A percentile compares a stretch with the other conserved stretches of the same genome.
Conservation (phyloP, 2,113 vertebrate genomes). For the Caracal caracal region DNA sequence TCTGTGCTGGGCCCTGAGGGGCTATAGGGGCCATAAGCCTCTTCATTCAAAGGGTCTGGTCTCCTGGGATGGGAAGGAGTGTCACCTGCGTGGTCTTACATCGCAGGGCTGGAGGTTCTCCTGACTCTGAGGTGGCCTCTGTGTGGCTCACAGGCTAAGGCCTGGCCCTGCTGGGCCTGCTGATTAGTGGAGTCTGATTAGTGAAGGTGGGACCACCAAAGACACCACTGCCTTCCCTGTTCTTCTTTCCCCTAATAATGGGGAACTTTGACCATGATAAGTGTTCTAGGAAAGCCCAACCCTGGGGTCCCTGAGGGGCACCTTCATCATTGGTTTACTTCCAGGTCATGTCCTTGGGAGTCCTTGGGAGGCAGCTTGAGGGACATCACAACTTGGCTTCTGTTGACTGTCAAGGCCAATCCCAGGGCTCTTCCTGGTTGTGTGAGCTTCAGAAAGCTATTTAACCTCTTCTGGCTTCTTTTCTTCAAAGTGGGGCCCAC, state of each 20-base stretch:
- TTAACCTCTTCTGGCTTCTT: neutral
- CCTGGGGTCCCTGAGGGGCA: neutral
- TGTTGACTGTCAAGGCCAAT: neutral
- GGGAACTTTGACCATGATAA: fast-evolving
- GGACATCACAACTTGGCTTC: neutral
- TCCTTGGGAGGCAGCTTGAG: fast-evolving
- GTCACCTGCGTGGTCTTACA: neutral
- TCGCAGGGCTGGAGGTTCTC: neutral
- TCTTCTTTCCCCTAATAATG: neutral
- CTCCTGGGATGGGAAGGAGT: neutral
- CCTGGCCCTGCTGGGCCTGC: neutral
- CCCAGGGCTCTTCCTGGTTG: neutral
- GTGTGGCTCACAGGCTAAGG: neutral
- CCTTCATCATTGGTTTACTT: too few species aligned
- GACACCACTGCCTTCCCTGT: neutral
- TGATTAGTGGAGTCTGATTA: neutral
- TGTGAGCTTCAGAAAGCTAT: neutral
- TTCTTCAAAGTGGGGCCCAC: neutral
- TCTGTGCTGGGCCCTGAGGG: neutral
- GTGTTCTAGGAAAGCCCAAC: neutral
- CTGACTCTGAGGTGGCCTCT: neutral
- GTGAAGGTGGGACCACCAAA: neutral
- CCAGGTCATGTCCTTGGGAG: neutral
- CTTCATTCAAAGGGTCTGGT: too few species aligned
- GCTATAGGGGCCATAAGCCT: fast-evolving